phyloP scores from a whole-genome alignment of 2,797 vertebrate species.

The Dendrocincla fuliginosa region DNA sequence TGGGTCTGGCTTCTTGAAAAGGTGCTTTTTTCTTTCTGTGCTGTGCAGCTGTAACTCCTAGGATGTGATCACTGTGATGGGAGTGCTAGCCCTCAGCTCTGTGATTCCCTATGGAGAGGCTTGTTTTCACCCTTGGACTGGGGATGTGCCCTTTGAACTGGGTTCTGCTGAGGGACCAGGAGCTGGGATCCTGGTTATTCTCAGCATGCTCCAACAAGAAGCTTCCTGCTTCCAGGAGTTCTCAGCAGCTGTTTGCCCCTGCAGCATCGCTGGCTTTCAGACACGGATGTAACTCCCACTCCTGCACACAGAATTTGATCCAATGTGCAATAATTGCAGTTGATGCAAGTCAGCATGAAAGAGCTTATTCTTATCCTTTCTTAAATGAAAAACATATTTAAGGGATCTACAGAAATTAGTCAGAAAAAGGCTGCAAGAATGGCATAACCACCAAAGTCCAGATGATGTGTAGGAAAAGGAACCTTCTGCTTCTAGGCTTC shows the following conservation, averaged over 20 bases:
- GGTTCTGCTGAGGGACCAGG: not conserved
- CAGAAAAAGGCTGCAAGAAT: not conserved
- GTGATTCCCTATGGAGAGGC: not conserved
- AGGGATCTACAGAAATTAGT: not conserved
- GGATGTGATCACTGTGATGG: not conserved
- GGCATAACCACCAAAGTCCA: not conserved
- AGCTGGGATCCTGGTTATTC: not conserved
- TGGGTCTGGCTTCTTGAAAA: not conserved
- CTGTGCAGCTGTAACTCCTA: not conserved
- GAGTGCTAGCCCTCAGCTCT: not conserved
- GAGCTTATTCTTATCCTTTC: not conserved
- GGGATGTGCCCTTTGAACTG: not conserved
- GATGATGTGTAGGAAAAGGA: not conserved
- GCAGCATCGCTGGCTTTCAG: not conserved
- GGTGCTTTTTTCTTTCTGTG: fast-evolving
- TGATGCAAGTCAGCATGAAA: not conserved
- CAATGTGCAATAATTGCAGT: not conserved
- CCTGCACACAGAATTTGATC: not conserved
- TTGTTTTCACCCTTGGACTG: not conserved
- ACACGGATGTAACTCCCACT: not conserved
- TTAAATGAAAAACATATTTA: not conserved
- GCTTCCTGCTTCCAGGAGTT: not conserved
- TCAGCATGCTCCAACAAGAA: not conserved
- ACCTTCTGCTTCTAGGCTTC: not conserved
- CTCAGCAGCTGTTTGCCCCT: slow-evolving; percentile 9